A percentile compares a stretch with the other conserved stretches of the same genome.
phyloP scores from a whole-genome alignment of 1,140 invertebrate genomes.

The Oreohelix idahoensis region DNA sequence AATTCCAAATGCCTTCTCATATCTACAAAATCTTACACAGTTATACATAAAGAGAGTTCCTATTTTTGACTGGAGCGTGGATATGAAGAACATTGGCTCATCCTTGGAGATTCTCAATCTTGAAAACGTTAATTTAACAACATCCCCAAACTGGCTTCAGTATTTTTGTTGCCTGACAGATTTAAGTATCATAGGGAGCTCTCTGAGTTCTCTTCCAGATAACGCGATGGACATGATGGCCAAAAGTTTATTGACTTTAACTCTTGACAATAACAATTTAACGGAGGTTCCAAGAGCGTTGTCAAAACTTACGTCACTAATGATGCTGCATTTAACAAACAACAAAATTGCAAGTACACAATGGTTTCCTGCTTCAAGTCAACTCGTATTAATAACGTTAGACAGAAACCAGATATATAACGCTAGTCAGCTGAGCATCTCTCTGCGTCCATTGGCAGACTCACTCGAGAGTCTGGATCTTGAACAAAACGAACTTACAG shows the following conservation, averaged over 20 bases:
- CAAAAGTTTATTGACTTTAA: background rate
- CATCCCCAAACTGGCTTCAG: background rate
- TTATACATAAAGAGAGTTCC: background rate
- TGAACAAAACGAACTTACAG: background rate
- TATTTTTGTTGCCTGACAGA: background rate
- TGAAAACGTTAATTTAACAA: background rate
- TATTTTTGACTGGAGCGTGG: background rate
- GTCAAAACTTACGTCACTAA: background rate
- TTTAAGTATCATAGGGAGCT: background rate
- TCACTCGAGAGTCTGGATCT: background rate
- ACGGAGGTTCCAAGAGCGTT: background rate
- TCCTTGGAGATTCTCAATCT: background rate
- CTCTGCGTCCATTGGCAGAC: background rate
- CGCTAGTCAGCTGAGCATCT: background rate
- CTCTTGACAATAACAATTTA: background rate
- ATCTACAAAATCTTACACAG: background rate
- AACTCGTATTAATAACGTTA: background rate
- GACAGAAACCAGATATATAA: background rate
- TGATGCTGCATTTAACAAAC: background rate
- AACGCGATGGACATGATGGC: background rate
- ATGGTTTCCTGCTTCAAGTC: background rate
- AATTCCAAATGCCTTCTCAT: background rate
- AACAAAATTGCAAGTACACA: background rate
- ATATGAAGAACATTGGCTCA: background rate
- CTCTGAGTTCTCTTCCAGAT: background rate